phyloP scores from a whole-genome alignment of 2,888 invertebrate species.

The Chrysodeixis includens region DNA sequence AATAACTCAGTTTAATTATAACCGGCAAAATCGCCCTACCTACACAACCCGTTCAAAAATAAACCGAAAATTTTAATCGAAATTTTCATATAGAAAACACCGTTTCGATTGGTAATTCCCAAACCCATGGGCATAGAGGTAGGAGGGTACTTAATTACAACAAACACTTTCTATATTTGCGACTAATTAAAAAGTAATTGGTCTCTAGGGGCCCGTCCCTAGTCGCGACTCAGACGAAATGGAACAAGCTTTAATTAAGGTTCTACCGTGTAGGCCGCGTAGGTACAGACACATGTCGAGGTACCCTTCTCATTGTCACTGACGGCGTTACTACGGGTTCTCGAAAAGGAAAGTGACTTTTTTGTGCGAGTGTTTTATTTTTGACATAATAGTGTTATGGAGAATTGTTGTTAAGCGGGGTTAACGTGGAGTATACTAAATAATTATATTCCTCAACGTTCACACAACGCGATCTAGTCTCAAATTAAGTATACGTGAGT shows the following conservation, averaged over 20 bases:
- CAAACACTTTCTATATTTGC: slow-evolving; percentile 69
- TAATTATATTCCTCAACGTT: too few species aligned
- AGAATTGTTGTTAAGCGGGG: too few species aligned
- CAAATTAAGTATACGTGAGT: too few species aligned
- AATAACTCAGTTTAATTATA: too few species aligned
- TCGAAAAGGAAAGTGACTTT: slow-evolving; percentile 23
- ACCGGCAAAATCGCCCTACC: too few species aligned
- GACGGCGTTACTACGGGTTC: slow-evolving; percentile 53
- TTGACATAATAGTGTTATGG: too few species aligned
- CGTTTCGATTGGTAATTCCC: background rate
- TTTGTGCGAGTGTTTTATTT: slow-evolving; percentile 1
- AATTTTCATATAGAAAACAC: background rate
- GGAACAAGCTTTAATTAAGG: slow-evolving; percentile 81
- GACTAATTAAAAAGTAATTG: slow-evolving; percentile 81
- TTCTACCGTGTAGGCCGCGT: slow-evolving; percentile 54
- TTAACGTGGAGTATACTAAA: too few species aligned
- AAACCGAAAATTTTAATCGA: background rate
- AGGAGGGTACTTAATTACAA: slow-evolving; percentile 54
- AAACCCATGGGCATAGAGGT: slow-evolving; percentile 22
- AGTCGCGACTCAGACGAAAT: slow-evolving; percentile 67
- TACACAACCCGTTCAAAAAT: background rate
- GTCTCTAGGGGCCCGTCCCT: slow-evolving; percentile 61
- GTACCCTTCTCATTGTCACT: slow-evolving; percentile 77
- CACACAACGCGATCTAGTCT: too few species aligned
- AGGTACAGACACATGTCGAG: slow-evolving; percentile 70